These are phyloP conservation scores for Ataeniobius toweri DNA, from an alignment of 2,797 vertebrate genomes.

Conservation along the genomic window DNA sequence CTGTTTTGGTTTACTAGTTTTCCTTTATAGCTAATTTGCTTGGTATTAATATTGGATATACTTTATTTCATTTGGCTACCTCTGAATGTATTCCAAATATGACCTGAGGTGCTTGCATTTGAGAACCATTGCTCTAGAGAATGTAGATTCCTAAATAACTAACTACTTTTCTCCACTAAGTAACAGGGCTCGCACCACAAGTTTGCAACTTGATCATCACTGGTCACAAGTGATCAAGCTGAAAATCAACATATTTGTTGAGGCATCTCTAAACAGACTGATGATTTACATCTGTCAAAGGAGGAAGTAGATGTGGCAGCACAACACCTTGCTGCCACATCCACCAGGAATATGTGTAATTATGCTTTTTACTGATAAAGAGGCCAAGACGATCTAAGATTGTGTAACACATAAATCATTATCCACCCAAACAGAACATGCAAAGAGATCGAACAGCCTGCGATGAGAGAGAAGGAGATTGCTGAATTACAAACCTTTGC, in stretches of 20 bases:
- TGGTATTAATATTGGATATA: not conserved
- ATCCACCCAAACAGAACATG: slow-evolving; percentile 72
- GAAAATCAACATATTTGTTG: not conserved
- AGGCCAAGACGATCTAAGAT: slow-evolving; percentile 57
- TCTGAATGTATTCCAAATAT: not conserved
- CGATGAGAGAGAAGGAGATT: slow-evolving; percentile 47
- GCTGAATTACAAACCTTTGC: slow-evolving; percentile 58
- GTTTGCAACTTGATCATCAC: not conserved
- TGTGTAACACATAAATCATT: slow-evolving; percentile 63
- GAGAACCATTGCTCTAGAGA: not conserved
- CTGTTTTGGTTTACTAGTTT: not conserved
- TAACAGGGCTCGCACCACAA: not conserved
- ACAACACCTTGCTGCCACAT: slow-evolving; percentile 18
- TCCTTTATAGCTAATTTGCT: not conserved
- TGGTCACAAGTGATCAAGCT: not conserved
- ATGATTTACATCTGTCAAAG: not conserved
- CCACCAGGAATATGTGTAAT: slow-evolving; percentile 59
- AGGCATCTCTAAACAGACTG: not conserved
- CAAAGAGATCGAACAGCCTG: slow-evolving; percentile 52
- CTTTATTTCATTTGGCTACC: not conserved
- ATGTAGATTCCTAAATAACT: not conserved
- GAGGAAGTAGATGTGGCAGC: not conserved
- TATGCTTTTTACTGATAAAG: slow-evolving; percentile 65
- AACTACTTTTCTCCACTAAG: not conserved
- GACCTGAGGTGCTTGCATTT: not conserved